Conservation (phyloP, 1,140 invertebrate species). For the Papilio machaon region DNA sequence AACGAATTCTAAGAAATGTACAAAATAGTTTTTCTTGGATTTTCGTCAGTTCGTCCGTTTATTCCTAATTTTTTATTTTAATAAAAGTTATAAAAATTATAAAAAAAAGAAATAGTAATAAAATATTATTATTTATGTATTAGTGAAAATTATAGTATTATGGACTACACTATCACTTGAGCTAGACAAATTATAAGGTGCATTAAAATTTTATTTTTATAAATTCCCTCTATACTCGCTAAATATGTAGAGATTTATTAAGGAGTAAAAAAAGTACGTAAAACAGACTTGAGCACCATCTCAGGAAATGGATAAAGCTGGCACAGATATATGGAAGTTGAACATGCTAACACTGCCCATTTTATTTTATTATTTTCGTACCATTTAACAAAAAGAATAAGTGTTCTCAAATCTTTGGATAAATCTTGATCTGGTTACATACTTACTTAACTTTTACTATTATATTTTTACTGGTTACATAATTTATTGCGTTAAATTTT, state of each 20-base stretch:
- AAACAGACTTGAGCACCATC: conserved; percentile 1
- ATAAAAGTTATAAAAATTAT: too few species aligned
- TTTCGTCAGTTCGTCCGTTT: neutral
- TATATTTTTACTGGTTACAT: too few species aligned
- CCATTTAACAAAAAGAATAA: neutral
- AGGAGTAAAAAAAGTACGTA: neutral
- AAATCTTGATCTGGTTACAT: neutral
- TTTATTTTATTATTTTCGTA: neutral
- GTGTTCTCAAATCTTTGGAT: neutral
- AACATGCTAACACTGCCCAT: conserved; percentile 1
- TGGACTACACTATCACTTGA: neutral
- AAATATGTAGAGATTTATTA: neutral
- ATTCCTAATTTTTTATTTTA: too few species aligned
- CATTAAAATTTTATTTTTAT: too few species aligned
- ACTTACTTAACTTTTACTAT: too few species aligned
- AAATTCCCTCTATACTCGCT: neutral
- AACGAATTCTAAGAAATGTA: too few species aligned
- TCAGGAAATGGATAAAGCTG: conserved; percentile 26
- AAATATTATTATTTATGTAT: too few species aligned
- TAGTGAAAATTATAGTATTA: too few species aligned
- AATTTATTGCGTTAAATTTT: too few species aligned
- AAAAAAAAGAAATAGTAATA: too few species aligned
- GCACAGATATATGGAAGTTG: conserved; percentile 10
- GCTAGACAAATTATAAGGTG: neutral
- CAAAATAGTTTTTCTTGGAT: neutral